Evolutionary conservation across 2,113 vertebrate genomes (phyloP).

Genomic region (Mesembrinibis cayennensis): DNA sequence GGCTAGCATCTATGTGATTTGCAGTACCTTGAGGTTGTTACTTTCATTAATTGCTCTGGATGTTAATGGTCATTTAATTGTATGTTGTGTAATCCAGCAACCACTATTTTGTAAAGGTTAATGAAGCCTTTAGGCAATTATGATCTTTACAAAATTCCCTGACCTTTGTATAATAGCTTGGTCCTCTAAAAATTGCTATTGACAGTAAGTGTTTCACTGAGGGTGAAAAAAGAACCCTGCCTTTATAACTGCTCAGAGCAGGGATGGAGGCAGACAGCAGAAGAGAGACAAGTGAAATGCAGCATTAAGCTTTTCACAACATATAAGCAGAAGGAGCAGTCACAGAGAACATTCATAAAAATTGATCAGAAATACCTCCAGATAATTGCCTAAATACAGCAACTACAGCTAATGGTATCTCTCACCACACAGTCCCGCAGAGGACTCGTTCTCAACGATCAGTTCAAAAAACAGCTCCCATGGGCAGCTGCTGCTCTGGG

Average conservation of each 20-base stretch:
- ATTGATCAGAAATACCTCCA: background rate
- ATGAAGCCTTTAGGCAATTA: constrained; percentile 49
- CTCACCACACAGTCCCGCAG: accelerated
- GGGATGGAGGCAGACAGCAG: background rate
- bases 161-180: constrained; percentile 36
- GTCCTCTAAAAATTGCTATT: background rate
- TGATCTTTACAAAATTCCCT: constrained; percentile 22
- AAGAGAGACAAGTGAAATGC: background rate
- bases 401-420: background rate
- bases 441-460: accelerated
- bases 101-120: constrained; percentile 51
- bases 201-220: background rate
- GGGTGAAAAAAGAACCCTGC: background rate
- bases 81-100: background rate
- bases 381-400: background rate
- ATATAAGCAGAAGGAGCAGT: background rate
- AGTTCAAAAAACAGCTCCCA: background rate
- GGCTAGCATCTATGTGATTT: background rate
- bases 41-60: constrained; percentile 24
- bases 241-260: background rate
- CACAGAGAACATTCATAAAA: background rate
- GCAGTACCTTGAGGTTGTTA: background rate
- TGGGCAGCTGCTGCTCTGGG: accelerated
- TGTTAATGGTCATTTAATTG: constrained; percentile 43
- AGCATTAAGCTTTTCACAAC: background rate